A percentile compares a stretch with the other conserved stretches of the same genome.
Conservation (phyloP, 2,113 vertebrate genomes). For the Zootoca vivipara region DNA sequence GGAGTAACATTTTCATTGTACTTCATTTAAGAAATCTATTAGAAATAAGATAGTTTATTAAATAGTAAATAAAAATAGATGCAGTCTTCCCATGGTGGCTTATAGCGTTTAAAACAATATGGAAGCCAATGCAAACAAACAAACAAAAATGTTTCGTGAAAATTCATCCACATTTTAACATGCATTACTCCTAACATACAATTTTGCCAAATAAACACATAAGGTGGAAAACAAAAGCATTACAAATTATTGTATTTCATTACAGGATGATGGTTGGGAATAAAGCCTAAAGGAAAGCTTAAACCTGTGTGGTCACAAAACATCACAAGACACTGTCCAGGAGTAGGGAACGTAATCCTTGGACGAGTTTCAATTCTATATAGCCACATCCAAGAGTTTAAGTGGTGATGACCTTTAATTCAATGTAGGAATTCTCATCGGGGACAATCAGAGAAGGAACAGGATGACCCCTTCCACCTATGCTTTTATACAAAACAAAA, state of each 20-base stretch:
- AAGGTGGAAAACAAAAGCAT: neutral
- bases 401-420: neutral
- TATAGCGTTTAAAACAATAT: neutral
- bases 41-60: neutral
- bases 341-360: neutral
- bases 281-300: neutral
- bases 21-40: neutral
- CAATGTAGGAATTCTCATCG: neutral
- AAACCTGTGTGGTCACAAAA: neutral
- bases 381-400: neutral
- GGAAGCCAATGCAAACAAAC: neutral
- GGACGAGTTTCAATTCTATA: neutral
- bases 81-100: neutral
- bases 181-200: too few relatives aligned
- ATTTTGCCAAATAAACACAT: too few relatives aligned
- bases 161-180: too few relatives aligned
- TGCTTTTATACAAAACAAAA: neutral
- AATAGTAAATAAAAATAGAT: too few relatives aligned
- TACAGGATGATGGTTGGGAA: neutral
- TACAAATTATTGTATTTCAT: neutral
- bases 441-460: neutral
- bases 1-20: neutral
- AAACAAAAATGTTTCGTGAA: too few relatives aligned
- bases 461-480: neutral
- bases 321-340: neutral